These are phyloP conservation scores for Diaphora mendica DNA, from an alignment of 2,888 invertebrate genomes.

Conservation along the genomic window DNA sequence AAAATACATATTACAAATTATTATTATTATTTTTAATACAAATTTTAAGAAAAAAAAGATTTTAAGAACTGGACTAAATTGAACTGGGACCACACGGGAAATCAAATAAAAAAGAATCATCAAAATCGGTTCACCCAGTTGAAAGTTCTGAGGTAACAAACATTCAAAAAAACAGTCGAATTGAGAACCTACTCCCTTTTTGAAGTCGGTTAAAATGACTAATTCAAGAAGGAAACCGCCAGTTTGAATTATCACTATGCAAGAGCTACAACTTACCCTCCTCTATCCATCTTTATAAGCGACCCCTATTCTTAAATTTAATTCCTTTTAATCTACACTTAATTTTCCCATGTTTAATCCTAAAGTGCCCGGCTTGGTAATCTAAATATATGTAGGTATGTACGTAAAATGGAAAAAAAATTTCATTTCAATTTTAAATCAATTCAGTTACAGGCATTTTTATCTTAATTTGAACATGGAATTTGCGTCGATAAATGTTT, in stretches of 20 bases:
- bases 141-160: too few species aligned
- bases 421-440: neutral
- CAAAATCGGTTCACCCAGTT: too few species aligned
- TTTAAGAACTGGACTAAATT: too few species aligned
- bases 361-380: neutral
- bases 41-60: too few species aligned
- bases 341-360: neutral
- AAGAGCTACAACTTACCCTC: neutral
- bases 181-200: too few species aligned
- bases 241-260: neutral
- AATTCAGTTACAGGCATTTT: conserved; percentile 2
- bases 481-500: neutral
- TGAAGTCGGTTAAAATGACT: neutral
- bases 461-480: neutral
- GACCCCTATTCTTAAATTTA: neutral
- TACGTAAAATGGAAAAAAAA: neutral
- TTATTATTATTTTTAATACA: too few species aligned
- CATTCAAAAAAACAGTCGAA: too few species aligned
- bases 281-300: neutral
- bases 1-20: too few species aligned
- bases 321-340: neutral
- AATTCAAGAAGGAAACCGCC: neutral
- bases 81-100: too few species aligned
- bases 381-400: neutral
- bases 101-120: too few species aligned